Percentiles rank a stretch among this genome's conserved stretches.
These are phyloP conservation scores for Fratercula arctica DNA, from an alignment of 2,797 vertebrate species.

Conservation along the genomic window DNA sequence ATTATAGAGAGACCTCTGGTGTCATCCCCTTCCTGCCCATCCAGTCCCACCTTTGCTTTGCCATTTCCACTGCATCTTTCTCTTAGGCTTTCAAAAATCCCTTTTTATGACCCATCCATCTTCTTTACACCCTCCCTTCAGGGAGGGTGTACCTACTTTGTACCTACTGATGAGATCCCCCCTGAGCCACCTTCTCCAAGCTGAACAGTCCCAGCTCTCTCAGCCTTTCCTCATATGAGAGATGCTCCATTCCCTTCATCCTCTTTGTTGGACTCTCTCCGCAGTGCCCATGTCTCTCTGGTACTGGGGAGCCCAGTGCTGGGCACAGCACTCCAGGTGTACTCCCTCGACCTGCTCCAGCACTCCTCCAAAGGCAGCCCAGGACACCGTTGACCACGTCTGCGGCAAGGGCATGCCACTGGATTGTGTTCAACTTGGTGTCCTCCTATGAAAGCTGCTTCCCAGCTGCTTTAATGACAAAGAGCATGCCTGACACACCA, in stretches of 20 bases:
- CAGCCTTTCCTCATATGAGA: background rate
- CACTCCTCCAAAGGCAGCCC: background rate
- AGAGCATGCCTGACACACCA: background rate
- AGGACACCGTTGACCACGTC: no score
- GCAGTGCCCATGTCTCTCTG: background rate
- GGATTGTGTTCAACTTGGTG: background rate
- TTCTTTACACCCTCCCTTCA: background rate
- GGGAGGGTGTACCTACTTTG: background rate
- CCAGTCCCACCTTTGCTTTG: background rate
- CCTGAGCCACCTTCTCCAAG: background rate
- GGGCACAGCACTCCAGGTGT: background rate
- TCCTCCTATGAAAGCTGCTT: background rate
- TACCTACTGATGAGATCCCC: background rate
- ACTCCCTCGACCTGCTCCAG: background rate
- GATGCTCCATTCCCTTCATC: background rate
- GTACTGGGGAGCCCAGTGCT: background rate
- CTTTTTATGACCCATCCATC: background rate
- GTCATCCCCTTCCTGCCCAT: background rate
- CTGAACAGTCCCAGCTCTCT: background rate
- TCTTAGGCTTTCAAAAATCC: background rate
- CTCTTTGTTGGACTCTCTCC: background rate
- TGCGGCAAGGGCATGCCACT: background rate
- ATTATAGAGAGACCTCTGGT: background rate
- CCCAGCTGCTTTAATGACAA: background rate
- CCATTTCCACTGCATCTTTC: background rate